Base-by-base conservation (phyloP, 37 sponge, comb jelly and placozoan genomes). In the Trichoplax adhaerens region DNA sequence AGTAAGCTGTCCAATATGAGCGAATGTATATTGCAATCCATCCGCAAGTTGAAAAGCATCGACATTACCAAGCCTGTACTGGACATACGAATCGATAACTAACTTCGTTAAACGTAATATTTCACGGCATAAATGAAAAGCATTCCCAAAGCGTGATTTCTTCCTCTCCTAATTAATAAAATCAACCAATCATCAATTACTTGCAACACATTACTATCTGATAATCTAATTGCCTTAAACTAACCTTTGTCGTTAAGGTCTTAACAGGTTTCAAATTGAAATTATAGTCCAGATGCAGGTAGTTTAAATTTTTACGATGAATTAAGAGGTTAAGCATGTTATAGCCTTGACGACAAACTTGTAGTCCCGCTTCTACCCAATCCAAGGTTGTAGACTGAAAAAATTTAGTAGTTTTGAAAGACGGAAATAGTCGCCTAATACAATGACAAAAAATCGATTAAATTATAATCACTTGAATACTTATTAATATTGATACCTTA, bases 341-440 rank as follows among this genome's bases (percentile, higher is more conserved):
- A 90, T 97, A 97, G n/a, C 99, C 99, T 79, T 97, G 99, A 64
- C 93, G 81, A 77, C 99, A 97, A 70, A 97, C 99, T 77, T 97
- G 99, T 1, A 97, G 81, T 55, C 99, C 99, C 6, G 81, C 99
- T 80, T 97, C 99, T 58, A 97, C 99, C 99, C 99, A 97, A 65
- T 97, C 99, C 64, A 97, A 85, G 69, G 87, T 82, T 4, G 99
- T 97, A 46, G 90, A 85, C 84, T 97, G 99, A 84, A 97, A 97
- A 77, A 97, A 97, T 84, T 97, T 97, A 52, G 99, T 97, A 0
- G 87, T 67, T 77, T 88, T 85, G 88, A 97, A 97, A 10, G 99
- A 92, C 5, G 83, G 81, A 72, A 97, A 97, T 57, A 97, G 85
- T 64, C 87, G 92, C 79, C 91, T 91, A 58, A 5, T 1, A 46